Percentiles rank a stretch among this genome's conserved stretches.
These are phyloP conservation scores for Heteronetta atricapilla DNA, from an alignment of 2,113 vertebrate genomes.

Conservation along the genomic window DNA sequence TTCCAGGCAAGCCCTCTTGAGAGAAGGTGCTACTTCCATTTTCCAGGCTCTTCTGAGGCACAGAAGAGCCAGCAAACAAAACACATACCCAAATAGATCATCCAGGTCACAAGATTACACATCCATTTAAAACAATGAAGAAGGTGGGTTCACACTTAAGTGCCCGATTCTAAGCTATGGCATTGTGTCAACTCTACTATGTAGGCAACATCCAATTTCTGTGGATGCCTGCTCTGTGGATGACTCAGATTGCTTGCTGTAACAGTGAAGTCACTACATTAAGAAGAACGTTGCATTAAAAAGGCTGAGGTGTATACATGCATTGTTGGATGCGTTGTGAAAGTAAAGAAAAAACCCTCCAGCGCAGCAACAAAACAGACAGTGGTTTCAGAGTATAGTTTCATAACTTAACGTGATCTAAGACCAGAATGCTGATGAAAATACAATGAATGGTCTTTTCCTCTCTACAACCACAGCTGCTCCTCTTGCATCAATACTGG, in stretches of 20 bases:
- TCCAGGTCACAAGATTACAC: background rate
- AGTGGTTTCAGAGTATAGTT: background rate
- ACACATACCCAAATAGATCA: background rate
- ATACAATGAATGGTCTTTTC: background rate
- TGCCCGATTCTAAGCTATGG: background rate
- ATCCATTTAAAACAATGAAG: background rate
- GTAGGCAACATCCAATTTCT: background rate
- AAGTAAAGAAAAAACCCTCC: background rate
- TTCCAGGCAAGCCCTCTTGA: background rate
- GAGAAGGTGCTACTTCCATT: background rate
- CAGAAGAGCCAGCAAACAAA: background rate
- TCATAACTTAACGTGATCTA: background rate
- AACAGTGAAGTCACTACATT: background rate
- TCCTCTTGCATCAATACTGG: background rate
- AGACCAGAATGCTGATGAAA: background rate
- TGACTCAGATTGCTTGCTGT: background rate
- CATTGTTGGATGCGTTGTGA: background rate
- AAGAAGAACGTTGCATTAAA: background rate
- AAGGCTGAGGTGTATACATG: background rate
- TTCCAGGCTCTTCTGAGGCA: background rate
- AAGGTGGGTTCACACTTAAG: background rate
- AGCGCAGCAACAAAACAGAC: background rate
- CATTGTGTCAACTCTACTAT: background rate
- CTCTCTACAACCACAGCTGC: background rate
- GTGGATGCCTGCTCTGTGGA: background rate